These are phyloP conservation scores for Urosaurus nigricauda DNA, from an alignment of 2,797 vertebrate genomes.

Conservation along the genomic window DNA sequence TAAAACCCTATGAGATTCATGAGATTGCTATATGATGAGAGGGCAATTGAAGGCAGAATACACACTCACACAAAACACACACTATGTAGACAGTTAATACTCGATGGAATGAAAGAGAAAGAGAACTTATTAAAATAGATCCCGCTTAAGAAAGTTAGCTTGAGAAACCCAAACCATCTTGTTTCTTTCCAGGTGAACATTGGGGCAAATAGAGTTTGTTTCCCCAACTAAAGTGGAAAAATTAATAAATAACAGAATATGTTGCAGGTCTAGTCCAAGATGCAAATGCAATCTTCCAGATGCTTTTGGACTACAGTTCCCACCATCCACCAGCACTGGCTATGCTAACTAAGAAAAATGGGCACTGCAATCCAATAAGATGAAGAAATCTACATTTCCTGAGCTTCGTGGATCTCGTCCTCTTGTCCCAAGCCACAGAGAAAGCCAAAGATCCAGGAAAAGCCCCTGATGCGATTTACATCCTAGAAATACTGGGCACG, in stretches of 20 bases:
- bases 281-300: background rate
- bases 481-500: background rate
- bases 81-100: background rate
- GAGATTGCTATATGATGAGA: no score
- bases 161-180: background rate
- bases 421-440: background rate
- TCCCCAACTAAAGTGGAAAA: background rate
- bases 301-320: no score
- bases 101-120: background rate
- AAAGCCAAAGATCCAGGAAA: background rate
- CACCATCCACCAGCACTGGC: background rate
- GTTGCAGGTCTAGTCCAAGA: background rate
- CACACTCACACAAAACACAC: no score
- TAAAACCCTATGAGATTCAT: no score
- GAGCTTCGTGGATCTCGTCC: background rate
- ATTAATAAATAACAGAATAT: background rate
- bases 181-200: background rate
- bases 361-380: no score
- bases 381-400: no score
- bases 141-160: background rate
- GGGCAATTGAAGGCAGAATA: no score
- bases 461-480: no score
- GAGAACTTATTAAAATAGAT: background rate
- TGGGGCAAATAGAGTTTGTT: background rate
- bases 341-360: background rate